These are phyloP conservation scores for Itoplectis maculator DNA, from an alignment of 2,888 invertebrate species.

Conservation along the genomic window DNA sequence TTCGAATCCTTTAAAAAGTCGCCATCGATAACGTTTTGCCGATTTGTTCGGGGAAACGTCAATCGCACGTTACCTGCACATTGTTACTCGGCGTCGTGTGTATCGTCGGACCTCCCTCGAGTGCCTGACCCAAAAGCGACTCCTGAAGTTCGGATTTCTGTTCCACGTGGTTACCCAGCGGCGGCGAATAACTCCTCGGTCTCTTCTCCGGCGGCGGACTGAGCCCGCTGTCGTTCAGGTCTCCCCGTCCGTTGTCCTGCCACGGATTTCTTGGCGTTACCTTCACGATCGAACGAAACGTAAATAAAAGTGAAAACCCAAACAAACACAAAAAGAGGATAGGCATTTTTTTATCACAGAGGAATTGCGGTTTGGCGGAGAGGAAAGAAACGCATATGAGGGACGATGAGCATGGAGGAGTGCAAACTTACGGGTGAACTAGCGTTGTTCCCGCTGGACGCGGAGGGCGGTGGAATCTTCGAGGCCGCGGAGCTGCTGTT, in stretches of 20 bases:
- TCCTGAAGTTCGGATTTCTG: conserved; percentile 88
- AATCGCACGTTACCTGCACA: conserved; percentile 84
- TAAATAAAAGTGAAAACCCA: conserved; percentile 38
- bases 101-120: conserved; percentile 90
- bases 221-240: conserved; percentile 84
- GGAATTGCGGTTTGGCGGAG: background rate
- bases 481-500: conserved; percentile 85
- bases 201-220: conserved; percentile 87
- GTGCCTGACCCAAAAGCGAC: conserved; percentile 91
- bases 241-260: conserved; percentile 87
- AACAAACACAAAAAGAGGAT: conserved; percentile 14
- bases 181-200: conserved; percentile 83
- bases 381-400: background rate
- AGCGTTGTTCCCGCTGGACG: conserved; percentile 87
- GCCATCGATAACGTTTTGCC: background rate
- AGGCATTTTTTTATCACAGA: background rate
- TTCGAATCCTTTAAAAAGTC: background rate
- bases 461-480: conserved; percentile 78
- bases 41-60: background rate
- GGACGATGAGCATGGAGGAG: conserved; percentile 2
- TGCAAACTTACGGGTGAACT: conserved; percentile 88
- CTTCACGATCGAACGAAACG: conserved; percentile 77
- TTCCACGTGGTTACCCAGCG: conserved; percentile 81
- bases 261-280: conserved; percentile 88
- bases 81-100: conserved; percentile 85